Conservation (phyloP, 2,888 invertebrate genomes). For the Calameuta filiformis region DNA sequence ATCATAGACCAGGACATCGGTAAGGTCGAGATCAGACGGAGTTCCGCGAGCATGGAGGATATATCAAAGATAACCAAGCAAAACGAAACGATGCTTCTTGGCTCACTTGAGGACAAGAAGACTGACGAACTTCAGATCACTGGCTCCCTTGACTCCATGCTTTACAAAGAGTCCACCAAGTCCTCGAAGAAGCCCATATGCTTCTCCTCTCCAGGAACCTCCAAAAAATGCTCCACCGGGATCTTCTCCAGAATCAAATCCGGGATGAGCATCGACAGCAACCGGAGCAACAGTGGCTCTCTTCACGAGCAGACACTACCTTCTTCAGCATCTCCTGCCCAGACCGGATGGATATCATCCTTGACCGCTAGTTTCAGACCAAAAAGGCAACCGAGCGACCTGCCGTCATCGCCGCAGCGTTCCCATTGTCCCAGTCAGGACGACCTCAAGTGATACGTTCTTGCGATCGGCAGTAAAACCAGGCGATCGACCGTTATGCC, state of each 20-base stretch:
- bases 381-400: constrained; percentile 47
- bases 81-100: constrained; percentile 46
- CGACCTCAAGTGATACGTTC: constrained; percentile 59
- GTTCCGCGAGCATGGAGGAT: constrained; percentile 64
- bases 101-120: constrained; percentile 53
- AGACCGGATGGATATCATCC: constrained; percentile 62
- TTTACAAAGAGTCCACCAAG: constrained; percentile 53
- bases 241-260: constrained; percentile 59
- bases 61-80: constrained; percentile 62
- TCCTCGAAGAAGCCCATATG: constrained; percentile 37
- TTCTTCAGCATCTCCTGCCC: constrained; percentile 18
- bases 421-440: constrained; percentile 55
- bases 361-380: constrained; percentile 62
- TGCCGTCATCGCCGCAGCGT: constrained; percentile 43
- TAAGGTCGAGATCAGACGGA: constrained; percentile 59
- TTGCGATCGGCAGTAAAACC: constrained; percentile 42
- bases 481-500: constrained; percentile 23
- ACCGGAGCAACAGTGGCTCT: constrained; percentile 56
- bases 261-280: constrained; percentile 61
- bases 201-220: constrained; percentile 46
- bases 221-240: constrained; percentile 58
- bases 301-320: constrained; percentile 48
- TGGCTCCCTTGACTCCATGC: constrained; percentile 62
- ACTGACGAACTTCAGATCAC: constrained; percentile 51
- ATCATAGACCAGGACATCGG: constrained; percentile 43